phyloP scores from a whole-genome alignment of 2,797 vertebrate genomes.

The Mormyrops attenuatus region DNA sequence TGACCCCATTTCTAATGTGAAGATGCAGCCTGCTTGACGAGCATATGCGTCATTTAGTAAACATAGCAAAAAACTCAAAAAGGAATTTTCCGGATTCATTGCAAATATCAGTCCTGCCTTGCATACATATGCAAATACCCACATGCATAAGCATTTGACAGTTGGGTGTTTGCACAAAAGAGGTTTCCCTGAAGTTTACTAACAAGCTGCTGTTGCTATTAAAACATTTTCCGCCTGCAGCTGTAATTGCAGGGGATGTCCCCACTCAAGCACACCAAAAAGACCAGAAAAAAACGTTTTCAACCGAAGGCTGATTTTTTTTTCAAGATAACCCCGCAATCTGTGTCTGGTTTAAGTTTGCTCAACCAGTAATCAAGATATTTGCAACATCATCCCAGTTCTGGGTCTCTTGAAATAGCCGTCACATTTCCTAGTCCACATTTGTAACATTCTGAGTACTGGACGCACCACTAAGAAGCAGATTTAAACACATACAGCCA shows the following conservation, averaged over 20 bases:
- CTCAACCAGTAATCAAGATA: background rate
- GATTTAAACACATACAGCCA: background rate
- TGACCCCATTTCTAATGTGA: background rate
- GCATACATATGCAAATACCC: background rate
- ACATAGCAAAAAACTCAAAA: background rate
- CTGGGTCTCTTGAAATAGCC: background rate
- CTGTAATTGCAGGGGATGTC: background rate
- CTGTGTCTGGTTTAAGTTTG: background rate
- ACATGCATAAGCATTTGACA: background rate
- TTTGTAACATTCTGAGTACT: background rate
- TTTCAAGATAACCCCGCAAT: background rate
- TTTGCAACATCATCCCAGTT: background rate
- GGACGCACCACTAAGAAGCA: background rate
- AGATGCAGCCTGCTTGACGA: background rate
- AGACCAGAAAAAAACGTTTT: background rate
- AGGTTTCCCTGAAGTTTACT: background rate
- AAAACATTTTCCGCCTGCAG: background rate
- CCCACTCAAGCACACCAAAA: background rate
- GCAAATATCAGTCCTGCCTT: background rate
- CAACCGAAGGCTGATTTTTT: background rate
- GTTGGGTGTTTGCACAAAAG: background rate
- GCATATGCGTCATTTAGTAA: background rate
- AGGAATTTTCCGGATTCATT: background rate
- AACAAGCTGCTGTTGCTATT: background rate
- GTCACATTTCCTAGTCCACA: background rate